Evolutionary conservation across 2,888 invertebrate genomes (phyloP), one percentile per base, ranked within the genome.

Genomic region (Argyresthia goedartella): DNA sequence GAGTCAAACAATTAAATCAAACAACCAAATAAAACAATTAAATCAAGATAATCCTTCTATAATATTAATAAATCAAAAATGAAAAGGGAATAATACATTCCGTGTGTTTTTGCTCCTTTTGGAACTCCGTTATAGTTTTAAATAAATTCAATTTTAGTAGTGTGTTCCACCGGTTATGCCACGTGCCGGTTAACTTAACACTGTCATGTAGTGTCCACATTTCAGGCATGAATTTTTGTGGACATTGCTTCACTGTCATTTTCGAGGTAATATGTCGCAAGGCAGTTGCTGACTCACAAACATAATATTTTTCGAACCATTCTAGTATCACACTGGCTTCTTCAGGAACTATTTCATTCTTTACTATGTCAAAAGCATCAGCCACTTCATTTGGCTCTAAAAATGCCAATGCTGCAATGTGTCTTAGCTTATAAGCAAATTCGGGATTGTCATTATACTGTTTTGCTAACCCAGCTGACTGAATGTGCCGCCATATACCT

Each of bases 361-460:
- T 54, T 41, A 52, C 50, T 54, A 52, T 47, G 36, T 54, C 35
- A 35, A 52, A 45, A 1, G 53, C 53, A 48, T 53, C 50, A 34
- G 6, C 16, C 8, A 56, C 52, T 36, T 51, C 52, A 25, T 45
- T 52, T 54, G 53, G 55, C 43, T 54, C 51, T 13, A 56, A 52
- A 56, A 56, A 56, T 41, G 55, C 55, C 52, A 55, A 51, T 51
- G 55, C 55, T 9, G 45, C 52, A 16, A 55, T 53, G 46, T 56
- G 54, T 47, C 54, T 47, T 51, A 54, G 54, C 8, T 56, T 49
- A 47, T 56, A 54, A 43, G 55, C 54, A 51, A 56, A 53, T 15
- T 14, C 45, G 10, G 51, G 39, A 51, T 51, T 36, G 16, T 52
- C 47, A 41, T 46, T 52, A 47, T 52, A 52, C 15, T 33, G 52